These are phyloP conservation scores for Heliconius cydno DNA, from an alignment of 2,888 invertebrate genomes.

Conservation along the genomic window DNA sequence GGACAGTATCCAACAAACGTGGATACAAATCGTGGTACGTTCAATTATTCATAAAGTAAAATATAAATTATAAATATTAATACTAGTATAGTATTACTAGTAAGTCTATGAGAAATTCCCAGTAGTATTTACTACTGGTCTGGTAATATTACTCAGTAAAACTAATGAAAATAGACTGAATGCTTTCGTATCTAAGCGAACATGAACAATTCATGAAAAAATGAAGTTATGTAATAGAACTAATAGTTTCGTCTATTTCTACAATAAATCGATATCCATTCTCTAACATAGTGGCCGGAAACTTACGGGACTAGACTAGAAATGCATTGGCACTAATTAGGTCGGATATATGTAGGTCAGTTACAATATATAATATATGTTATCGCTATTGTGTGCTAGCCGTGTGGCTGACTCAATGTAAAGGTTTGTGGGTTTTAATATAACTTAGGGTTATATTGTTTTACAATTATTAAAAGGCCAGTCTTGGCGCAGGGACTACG, in stretches of 20 bases:
- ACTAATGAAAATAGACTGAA: no score
- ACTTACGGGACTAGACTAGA: constrained; percentile 23
- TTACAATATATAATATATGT: constrained; percentile 1
- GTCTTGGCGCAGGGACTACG: no score
- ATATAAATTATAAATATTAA: no score
- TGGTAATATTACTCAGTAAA: no score
- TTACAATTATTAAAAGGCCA: no score
- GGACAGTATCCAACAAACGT: neutral
- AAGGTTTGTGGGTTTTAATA: neutral
- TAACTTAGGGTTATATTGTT: neutral
- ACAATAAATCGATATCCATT: constrained; percentile 29
- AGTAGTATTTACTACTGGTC: no score
- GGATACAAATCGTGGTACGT: neutral
- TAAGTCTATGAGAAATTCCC: no score
- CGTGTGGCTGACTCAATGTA: neutral
- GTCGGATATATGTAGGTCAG: constrained; percentile 24
- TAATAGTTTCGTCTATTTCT: constrained; percentile 9
- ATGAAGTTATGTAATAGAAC: neutral
- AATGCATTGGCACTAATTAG: constrained; percentile 26
- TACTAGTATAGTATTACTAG: no score
- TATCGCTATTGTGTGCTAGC: neutral
- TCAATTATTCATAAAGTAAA: neutral
- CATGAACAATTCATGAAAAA: neutral
- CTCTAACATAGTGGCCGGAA: constrained; percentile 19
- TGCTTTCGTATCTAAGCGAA: neutral